A percentile compares a stretch with the other conserved stretches of the same genome.
Evolutionary conservation across 2,113 vertebrate genomes (phyloP).

Genomic region (Syrmaticus mikado): DNA sequence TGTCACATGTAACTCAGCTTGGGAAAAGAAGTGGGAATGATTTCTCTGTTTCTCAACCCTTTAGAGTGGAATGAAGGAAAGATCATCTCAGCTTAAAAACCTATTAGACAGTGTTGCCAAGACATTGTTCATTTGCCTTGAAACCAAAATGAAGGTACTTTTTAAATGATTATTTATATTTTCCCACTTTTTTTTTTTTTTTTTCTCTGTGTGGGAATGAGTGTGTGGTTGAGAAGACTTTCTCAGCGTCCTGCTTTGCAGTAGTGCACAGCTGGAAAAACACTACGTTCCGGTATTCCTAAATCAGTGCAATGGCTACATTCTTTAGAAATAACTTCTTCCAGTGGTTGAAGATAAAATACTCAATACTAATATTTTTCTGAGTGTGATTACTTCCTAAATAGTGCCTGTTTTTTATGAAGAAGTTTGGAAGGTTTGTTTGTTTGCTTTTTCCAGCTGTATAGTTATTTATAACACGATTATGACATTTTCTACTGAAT

Average conservation of each 20-base stretch:
- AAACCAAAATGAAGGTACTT: neutral
- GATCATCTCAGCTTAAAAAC: neutral
- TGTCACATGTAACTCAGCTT: neutral
- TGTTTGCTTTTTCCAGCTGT: neutral
- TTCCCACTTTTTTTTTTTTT: neutral
- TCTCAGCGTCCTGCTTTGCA: neutral
- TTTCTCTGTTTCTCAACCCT: neutral
- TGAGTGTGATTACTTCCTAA: neutral
- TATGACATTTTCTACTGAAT: neutral
- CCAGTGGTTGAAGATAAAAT: neutral
- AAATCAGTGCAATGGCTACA: neutral
- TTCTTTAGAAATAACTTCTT: neutral
- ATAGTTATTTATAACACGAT: neutral
- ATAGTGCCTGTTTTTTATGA: neutral
- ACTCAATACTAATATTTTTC: neutral
- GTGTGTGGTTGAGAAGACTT: neutral
- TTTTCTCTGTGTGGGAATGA: neutral
- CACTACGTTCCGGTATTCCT: neutral
- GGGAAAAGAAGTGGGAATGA: neutral
- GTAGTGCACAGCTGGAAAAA: neutral
- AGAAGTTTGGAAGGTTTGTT: neutral
- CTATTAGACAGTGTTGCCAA: neutral
- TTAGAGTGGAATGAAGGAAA: neutral
- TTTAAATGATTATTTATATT: neutral
- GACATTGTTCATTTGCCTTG: neutral